Percentiles rank a stretch among this genome's conserved stretches.
These are phyloP conservation scores for Euborellia annulipes DNA, from an alignment of 1,140 invertebrate genomes.

Conservation along the genomic window DNA sequence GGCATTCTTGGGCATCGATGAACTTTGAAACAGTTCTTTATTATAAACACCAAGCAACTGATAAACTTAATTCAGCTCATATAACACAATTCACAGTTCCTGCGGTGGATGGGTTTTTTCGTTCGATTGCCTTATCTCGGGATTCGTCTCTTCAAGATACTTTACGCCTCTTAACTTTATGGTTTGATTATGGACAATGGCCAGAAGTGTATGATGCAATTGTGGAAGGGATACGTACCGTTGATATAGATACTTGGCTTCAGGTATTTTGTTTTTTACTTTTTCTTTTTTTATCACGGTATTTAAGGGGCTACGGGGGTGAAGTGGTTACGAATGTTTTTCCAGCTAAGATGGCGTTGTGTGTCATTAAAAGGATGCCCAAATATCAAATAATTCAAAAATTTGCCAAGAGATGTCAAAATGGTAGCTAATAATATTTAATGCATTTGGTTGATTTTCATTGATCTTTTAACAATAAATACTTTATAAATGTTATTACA, in stretches of 20 bases:
- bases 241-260: slow-evolving; percentile 97
- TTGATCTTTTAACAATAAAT: too few relatives aligned
- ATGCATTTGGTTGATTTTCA: too few relatives aligned
- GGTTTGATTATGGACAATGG: slow-evolving; percentile 92
- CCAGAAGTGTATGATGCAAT: slow-evolving; percentile 87
- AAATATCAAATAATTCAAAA: too few relatives aligned
- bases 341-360: too few relatives aligned
- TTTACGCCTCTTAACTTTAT: slow-evolving; percentile 75
- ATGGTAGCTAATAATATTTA: too few relatives aligned
- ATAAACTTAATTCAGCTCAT: slow-evolving; percentile 21
- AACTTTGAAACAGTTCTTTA: slow-evolving; percentile 93
- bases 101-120: slow-evolving; percentile 90
- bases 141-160: slow-evolving; percentile 97
- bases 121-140: slow-evolving; percentile 80
- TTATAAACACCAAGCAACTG: slow-evolving; percentile 50
- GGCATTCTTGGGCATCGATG: slow-evolving; percentile 96
- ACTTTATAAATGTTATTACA: too few relatives aligned
- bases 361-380: too few relatives aligned
- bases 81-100: slow-evolving; percentile 74
- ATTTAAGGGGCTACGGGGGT: too few relatives aligned
- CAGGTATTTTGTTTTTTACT: too few relatives aligned
- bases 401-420: too few relatives aligned
- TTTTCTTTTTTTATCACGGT: too few relatives aligned
- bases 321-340: too few relatives aligned
- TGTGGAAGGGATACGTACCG: slow-evolving; percentile 75